Percentiles rank a stretch among this genome's conserved stretches.
phyloP scores from a whole-genome alignment of 2,888 invertebrate genomes.

The Scotopteryx bipunctaria region DNA sequence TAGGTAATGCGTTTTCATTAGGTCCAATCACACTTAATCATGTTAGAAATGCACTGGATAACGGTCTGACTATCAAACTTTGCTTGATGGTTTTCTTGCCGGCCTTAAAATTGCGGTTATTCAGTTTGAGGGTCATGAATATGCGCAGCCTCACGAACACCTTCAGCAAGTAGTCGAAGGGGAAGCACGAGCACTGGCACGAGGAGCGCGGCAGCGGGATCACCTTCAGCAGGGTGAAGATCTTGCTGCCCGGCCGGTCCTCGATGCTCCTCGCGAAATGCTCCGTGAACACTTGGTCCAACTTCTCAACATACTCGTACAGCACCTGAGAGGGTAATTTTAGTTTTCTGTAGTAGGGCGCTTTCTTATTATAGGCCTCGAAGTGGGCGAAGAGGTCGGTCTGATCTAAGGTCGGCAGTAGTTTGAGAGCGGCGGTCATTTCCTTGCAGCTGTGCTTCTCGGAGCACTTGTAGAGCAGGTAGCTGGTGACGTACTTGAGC shows the following conservation, averaged over 20 bases:
- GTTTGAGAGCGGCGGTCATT: slow-evolving; percentile 25
- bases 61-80: slow-evolving; percentile 17
- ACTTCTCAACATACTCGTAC: slow-evolving; percentile 30
- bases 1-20: too few species aligned
- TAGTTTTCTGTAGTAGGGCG: slow-evolving; percentile 23
- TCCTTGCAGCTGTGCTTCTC: slow-evolving; percentile 32
- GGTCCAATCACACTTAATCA: not conserved
- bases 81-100: slow-evolving; percentile 22
- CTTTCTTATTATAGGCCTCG: slow-evolving; percentile 29
- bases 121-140: slow-evolving; percentile 29
- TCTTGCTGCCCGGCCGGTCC: slow-evolving; percentile 18
- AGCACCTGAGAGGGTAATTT: slow-evolving; percentile 34
- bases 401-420: slow-evolving; percentile 22
- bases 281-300: slow-evolving; percentile 31
- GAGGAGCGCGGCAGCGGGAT: slow-evolving; percentile 25
- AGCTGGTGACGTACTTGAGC: slow-evolving; percentile 31
- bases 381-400: slow-evolving; percentile 28
- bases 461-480: slow-evolving; percentile 28
- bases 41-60: slow-evolving; percentile 5
- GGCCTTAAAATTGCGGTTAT: slow-evolving; percentile 27
- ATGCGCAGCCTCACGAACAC: slow-evolving; percentile 34
- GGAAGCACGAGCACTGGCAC: slow-evolving; percentile 35
- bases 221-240: slow-evolving; percentile 26
- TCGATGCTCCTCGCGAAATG: slow-evolving; percentile 20
- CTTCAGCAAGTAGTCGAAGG: slow-evolving; percentile 31